Conservation (phyloP, 2,113 vertebrate species). For the Calypte anna region DNA sequence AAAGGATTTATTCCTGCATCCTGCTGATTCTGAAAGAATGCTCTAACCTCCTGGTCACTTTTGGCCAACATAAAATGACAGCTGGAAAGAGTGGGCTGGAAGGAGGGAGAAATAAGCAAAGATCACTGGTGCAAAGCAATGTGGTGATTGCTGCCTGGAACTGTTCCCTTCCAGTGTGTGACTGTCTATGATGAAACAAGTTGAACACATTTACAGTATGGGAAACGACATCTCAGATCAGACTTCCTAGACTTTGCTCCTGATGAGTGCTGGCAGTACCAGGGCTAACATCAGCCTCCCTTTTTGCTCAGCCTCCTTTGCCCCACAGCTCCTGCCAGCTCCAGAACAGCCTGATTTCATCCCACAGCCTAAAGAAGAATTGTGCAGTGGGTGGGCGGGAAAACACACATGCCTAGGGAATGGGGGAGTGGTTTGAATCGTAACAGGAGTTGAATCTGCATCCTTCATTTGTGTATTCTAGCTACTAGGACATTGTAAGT, state of each 20-base stretch:
- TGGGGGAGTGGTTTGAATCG: background rate
- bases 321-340: background rate
- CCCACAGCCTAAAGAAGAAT: background rate
- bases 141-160: background rate
- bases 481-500: background rate
- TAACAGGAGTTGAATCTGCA: background rate
- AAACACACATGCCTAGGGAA: background rate
- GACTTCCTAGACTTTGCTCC: background rate
- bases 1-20: background rate
- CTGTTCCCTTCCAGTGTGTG: background rate
- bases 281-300: background rate
- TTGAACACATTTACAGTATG: background rate
- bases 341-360: background rate
- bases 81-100: background rate
- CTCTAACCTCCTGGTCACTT: background rate
- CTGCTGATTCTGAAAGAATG: background rate
- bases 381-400: background rate
- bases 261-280: background rate
- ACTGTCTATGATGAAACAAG: background rate
- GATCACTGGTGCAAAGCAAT: accelerated
- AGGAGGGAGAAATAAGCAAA: background rate
- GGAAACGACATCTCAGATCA: background rate
- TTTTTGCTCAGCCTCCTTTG: background rate
- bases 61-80: accelerated
- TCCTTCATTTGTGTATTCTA: background rate